These are phyloP conservation scores for Bolborhynchus lineola DNA, from an alignment of 2,113 vertebrate genomes.

Conservation along the genomic window DNA sequence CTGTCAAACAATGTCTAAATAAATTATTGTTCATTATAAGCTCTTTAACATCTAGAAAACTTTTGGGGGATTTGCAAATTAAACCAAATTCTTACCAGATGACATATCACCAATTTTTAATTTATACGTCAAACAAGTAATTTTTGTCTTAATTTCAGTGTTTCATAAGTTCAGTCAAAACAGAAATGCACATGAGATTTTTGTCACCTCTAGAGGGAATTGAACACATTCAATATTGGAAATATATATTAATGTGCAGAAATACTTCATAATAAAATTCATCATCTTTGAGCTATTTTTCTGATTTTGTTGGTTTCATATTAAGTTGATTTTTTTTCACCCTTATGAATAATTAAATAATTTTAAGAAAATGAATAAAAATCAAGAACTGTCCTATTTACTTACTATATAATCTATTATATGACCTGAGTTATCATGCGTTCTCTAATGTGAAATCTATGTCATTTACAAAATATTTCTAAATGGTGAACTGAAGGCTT, in stretches of 20 bases:
- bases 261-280: neutral
- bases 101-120: neutral
- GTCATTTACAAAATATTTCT: neutral
- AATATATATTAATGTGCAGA: neutral
- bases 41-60: neutral
- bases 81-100: neutral
- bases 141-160: neutral
- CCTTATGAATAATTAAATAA: neutral
- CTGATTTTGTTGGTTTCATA: neutral
- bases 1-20: neutral
- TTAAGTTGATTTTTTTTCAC: neutral
- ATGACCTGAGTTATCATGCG: neutral
- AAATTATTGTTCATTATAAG: neutral
- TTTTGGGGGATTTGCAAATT: neutral
- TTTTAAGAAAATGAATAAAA: slow-evolving; percentile 21
- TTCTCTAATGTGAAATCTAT: neutral
- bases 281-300: neutral
- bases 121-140: neutral
- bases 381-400: neutral
- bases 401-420: neutral
- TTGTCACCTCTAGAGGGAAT: neutral
- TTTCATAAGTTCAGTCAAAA: neutral
- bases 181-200: neutral
- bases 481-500: neutral
- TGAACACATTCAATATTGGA: neutral